Percentiles rank a stretch among this genome's conserved stretches.
These are phyloP conservation scores for Irena cyanogastra DNA, from an alignment of 2,113 vertebrate species.

Conservation along the genomic window DNA sequence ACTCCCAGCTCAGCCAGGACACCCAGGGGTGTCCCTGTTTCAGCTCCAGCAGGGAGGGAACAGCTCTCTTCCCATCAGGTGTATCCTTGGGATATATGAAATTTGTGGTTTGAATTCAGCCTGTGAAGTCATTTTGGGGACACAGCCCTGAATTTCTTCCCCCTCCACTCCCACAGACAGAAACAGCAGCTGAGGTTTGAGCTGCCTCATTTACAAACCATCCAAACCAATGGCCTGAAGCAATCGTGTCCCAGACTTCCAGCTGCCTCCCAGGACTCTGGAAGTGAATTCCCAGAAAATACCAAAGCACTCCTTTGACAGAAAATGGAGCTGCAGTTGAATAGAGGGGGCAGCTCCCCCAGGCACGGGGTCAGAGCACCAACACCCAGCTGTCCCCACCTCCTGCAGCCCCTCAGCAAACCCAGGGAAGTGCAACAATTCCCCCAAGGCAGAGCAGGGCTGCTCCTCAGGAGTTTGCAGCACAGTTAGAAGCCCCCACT, in stretches of 20 bases:
- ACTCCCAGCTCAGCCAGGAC: neutral
- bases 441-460: neutral
- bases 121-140: neutral
- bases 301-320: accelerated
- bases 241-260: neutral
- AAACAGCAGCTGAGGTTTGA: neutral
- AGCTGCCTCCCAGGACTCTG: neutral
- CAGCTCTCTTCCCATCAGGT: neutral
- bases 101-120: neutral
- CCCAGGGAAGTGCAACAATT: neutral
- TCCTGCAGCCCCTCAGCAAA: neutral
- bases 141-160: neutral
- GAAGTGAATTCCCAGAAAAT: neutral
- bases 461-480: neutral
- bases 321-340: neutral
- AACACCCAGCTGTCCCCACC: neutral
- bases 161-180: neutral
- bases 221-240: neutral
- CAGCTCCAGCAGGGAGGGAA: neutral
- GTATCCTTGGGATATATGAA: neutral
- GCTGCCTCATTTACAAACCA: neutral
- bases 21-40: neutral
- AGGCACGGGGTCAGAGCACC: neutral
- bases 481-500: neutral
- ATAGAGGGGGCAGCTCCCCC: neutral